phyloP scores from a whole-genome alignment of 1,140 invertebrate species.

The Drosophila funebris region DNA sequence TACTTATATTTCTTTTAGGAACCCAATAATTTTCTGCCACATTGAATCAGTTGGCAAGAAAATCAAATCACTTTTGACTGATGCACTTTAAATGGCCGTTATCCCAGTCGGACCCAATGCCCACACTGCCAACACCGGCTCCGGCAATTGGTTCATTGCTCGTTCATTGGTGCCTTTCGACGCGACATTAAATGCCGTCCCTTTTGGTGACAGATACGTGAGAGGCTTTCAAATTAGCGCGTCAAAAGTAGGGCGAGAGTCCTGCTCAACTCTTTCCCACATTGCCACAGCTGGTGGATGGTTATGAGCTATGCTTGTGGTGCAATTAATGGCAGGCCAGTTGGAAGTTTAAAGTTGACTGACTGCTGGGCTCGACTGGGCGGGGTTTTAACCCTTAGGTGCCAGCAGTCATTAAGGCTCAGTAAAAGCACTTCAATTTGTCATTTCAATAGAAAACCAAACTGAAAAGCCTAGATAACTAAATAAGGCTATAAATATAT shows the following conservation, averaged over 20 bases:
- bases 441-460: no score
- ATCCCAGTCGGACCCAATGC: neutral
- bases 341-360: slow-evolving; percentile 13
- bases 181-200: slow-evolving; percentile 29
- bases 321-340: slow-evolving; percentile 58
- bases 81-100: neutral
- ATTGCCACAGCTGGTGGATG: slow-evolving; percentile 12
- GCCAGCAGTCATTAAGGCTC: neutral
- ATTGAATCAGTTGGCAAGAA: neutral
- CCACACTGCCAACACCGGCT: neutral
- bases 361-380: slow-evolving; percentile 11
- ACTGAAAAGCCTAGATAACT: no score
- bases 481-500: neutral
- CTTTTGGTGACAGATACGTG: slow-evolving; percentile 52
- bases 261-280: slow-evolving; percentile 6
- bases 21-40: slow-evolving; percentile 1
- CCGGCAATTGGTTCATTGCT: slow-evolving; percentile 51
- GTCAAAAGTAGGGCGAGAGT: neutral
- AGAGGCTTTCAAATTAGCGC: slow-evolving; percentile 39
- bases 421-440: neutral
- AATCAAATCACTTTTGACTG: neutral
- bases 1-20: neutral
- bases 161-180: slow-evolving; percentile 22
- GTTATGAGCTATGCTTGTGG: slow-evolving; percentile 46
- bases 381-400: neutral